Evolutionary conservation across 2,113 vertebrate species (phyloP).

Genomic region (Sterna hirundo): DNA sequence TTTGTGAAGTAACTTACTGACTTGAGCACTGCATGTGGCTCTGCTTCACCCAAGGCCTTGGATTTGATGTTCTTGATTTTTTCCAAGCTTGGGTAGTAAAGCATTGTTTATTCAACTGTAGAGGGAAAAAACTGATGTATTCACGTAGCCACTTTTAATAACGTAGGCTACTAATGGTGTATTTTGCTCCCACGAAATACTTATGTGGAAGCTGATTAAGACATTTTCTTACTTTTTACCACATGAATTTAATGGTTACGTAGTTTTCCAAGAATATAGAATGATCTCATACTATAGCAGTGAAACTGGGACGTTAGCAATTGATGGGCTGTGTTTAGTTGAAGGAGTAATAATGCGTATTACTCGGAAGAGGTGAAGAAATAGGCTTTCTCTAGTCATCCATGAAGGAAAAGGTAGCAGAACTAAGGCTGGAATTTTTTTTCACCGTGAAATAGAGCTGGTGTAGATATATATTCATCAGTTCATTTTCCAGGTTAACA

Average conservation of each 20-base stretch:
- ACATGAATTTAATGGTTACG: background rate
- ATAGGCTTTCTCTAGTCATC: background rate
- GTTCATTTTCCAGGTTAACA: background rate
- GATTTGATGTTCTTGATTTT: background rate
- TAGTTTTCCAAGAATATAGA: background rate
- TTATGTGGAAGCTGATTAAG: conserved; percentile 1
- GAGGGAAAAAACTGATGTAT: conserved; percentile 25
- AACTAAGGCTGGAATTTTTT: background rate
- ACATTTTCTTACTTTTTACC: conserved; percentile 16
- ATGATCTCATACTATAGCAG: conserved; percentile 8
- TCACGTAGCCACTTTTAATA: conserved; percentile 18
- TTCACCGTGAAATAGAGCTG: background rate
- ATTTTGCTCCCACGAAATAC: background rate
- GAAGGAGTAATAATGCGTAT: background rate
- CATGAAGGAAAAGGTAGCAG: background rate
- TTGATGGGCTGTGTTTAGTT: background rate
- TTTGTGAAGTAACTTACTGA: background rate
- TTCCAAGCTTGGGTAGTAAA: background rate
- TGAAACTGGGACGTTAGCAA: background rate
- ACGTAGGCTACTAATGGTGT: background rate
- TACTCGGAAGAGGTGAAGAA: background rate
- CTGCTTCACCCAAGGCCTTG: background rate
- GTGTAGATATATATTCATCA: background rate
- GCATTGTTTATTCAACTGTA: conserved; percentile 13
- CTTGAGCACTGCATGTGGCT: background rate